phyloP scores from a whole-genome alignment of 2,888 invertebrate species.

The Drosophila macrospina region DNA sequence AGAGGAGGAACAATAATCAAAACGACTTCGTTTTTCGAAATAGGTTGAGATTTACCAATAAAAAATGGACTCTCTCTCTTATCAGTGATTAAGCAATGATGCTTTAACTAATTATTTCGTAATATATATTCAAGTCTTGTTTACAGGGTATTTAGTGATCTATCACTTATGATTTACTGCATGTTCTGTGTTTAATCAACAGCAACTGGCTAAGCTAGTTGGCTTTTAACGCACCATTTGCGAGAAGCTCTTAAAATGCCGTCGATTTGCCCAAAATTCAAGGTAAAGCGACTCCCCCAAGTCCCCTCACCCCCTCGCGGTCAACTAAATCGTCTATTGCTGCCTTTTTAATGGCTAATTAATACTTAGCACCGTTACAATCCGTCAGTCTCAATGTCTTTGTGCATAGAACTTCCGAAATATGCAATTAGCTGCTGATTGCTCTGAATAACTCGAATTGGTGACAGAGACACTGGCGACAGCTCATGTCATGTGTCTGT shows the following conservation, averaged over 20 bases:
- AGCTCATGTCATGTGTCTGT: slow-evolving; percentile 38
- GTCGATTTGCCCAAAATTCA: slow-evolving; percentile 41
- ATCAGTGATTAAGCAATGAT: no score
- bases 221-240: slow-evolving; percentile 22
- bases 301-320: no score
- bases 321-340: not conserved
- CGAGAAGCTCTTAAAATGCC: slow-evolving; percentile 26
- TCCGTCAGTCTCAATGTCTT: slow-evolving; percentile 45
- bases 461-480: slow-evolving; percentile 39
- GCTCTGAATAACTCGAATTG: slow-evolving; percentile 50
- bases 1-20: no score
- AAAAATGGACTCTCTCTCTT: no score
- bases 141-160: not conserved
- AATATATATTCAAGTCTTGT: no score
- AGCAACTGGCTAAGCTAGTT: slow-evolving; percentile 33
- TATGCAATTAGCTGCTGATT: slow-evolving; percentile 57
- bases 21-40: no score
- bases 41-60: no score
- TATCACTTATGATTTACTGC: not conserved
- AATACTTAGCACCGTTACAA: slow-evolving; percentile 50
- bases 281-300: not conserved
- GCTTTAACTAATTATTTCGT: no score
- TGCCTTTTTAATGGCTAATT: slow-evolving; percentile 57
- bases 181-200: slow-evolving; percentile 30
- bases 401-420: slow-evolving; percentile 65